A percentile compares a stretch with the other conserved stretches of the same genome.
Evolutionary conservation across 2,888 invertebrate genomes (phyloP).

Genomic region (Electrophaes corylata): DNA sequence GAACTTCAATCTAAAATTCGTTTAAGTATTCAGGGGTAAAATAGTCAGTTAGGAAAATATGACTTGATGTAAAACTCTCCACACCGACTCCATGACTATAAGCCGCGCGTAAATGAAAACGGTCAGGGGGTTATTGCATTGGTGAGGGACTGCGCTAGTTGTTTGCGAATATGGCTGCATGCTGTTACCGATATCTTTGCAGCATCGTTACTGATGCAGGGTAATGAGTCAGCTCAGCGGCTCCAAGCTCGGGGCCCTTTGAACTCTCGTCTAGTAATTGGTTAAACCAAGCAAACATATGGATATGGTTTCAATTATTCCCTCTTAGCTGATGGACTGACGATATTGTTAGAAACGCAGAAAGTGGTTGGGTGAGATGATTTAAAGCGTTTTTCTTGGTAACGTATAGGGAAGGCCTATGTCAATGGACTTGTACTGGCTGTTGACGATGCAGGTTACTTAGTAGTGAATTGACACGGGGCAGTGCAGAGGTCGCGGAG

Average conservation of each 20-base stretch:
- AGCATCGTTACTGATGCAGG: not conserved
- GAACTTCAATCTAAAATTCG: too few species aligned
- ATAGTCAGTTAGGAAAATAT: too few species aligned
- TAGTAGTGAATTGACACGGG: too few species aligned
- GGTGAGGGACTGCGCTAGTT: not conserved
- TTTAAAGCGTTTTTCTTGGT: too few species aligned
- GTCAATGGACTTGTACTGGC: too few species aligned
- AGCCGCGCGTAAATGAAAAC: slow-evolving; percentile 15
- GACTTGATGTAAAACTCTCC: slow-evolving; percentile 19
- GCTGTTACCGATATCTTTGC: not conserved
- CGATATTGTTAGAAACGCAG: too few species aligned
- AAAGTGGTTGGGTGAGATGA: too few species aligned
- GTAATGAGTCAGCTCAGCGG: not conserved
- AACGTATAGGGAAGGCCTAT: too few species aligned
- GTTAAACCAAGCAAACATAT: not conserved
- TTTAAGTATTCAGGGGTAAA: too few species aligned
- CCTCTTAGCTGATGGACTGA: too few species aligned
- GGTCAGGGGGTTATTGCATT: slow-evolving; percentile 13
- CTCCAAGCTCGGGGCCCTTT: not conserved
- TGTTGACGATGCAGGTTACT: too few species aligned
- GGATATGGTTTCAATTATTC: not conserved
- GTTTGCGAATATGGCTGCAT: slow-evolving; percentile 5
- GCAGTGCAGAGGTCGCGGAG: not conserved
- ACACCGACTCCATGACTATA: not conserved
- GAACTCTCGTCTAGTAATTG: not conserved